These are phyloP conservation scores for Hydraecia micacea DNA, from an alignment of 2,888 invertebrate genomes.

Conservation along the genomic window DNA sequence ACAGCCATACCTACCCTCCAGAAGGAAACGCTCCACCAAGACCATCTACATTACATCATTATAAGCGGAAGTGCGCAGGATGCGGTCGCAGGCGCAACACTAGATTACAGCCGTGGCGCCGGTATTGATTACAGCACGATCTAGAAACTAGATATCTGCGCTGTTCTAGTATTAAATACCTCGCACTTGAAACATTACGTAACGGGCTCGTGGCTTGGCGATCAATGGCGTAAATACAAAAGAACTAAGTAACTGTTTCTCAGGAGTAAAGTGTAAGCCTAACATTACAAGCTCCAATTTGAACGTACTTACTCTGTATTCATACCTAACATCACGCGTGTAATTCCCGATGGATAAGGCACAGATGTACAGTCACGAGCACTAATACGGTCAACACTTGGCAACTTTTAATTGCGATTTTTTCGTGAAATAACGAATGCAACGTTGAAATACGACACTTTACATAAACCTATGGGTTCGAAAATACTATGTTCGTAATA, in stretches of 20 bases:
- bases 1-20: background rate
- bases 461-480: too few species aligned
- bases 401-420: too few species aligned
- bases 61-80: constrained; percentile 63
- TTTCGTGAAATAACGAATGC: too few species aligned
- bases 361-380: too few species aligned
- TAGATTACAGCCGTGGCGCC: constrained; percentile 56
- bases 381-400: too few species aligned
- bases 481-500: too few species aligned
- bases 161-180: constrained; percentile 48
- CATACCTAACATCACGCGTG: background rate
- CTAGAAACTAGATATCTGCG: constrained; percentile 47
- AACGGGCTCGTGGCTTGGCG: constrained; percentile 2
- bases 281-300: background rate
- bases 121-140: constrained; percentile 56
- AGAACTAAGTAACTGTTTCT: background rate
- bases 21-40: constrained; percentile 20
- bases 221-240: constrained; percentile 20
- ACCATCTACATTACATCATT: constrained; percentile 11
- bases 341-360: too few species aligned
- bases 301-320: background rate
- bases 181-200: constrained; percentile 36
- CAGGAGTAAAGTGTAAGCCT: background rate
- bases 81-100: constrained; percentile 61
- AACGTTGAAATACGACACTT: too few species aligned